Conservation (phyloP, 2,113 vertebrate genomes). For the Lasiurus borealis region DNA sequence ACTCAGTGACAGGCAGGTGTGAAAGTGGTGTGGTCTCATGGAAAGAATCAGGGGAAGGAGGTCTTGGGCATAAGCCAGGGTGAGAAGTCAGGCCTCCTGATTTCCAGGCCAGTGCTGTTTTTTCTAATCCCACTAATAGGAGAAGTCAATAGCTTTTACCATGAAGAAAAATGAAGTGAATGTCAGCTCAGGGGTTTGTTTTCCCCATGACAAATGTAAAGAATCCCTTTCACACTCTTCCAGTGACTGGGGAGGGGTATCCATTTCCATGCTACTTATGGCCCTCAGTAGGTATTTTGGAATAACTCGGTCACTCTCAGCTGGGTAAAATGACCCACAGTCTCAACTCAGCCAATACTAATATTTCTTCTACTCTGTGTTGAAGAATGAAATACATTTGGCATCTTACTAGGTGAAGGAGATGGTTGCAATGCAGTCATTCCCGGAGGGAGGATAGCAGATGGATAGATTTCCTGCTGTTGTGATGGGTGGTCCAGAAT, state of each 20-base stretch:
- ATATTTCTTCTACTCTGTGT: conserved; percentile 68
- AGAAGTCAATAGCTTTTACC: conserved; percentile 68
- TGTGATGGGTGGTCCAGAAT: conserved; percentile 71
- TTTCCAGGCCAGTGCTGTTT: conserved; percentile 12
- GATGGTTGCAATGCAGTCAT: conserved; percentile 63
- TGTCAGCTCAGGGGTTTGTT: conserved; percentile 45
- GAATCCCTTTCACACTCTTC: conserved; percentile 36
- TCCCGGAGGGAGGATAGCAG: conserved; percentile 60
- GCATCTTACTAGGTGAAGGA: conserved; percentile 72
- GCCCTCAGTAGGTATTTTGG: conserved; percentile 64
- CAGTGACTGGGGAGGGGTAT: not conserved
- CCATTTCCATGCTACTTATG: conserved; percentile 51
- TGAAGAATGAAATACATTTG: conserved; percentile 73
- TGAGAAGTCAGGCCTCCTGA: conserved; percentile 43
- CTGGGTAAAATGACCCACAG: conserved; percentile 67
- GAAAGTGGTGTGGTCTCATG: conserved; percentile 66
- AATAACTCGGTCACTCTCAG: conserved; percentile 50
- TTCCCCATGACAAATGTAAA: conserved; percentile 66
- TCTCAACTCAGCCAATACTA: conserved; percentile 75
- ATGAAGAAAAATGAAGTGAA: conserved; percentile 70
- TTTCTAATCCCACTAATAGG: conserved; percentile 50
- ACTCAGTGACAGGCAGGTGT: conserved; percentile 71
- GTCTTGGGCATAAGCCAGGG: conserved; percentile 58
- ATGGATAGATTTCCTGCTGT: conserved; percentile 65
- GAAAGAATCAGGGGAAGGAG: conserved; percentile 31